Evolutionary conservation across 92 coral and sea anemone genomes (phyloP), one percentile per base, ranked within the genome.

Genomic region (Parazoanthus swiftii): DNA sequence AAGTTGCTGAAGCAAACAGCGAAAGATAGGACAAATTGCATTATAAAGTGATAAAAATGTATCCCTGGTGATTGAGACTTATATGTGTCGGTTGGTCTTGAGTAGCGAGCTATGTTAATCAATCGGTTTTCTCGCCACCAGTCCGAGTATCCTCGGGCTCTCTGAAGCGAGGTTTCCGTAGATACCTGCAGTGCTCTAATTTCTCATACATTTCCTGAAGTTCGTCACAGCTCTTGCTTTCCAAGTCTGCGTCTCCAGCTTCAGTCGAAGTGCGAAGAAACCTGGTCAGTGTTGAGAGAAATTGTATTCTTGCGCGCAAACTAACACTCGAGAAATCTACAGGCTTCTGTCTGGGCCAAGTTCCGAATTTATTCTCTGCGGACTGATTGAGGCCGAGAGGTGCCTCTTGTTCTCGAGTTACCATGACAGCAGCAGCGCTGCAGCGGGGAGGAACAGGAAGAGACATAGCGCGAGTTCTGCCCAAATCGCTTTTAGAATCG

Each of bases 271-370:
- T 36, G 21, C 42, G 76, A 4, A 83, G 59, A 70, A 70, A 74
- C 4, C 13, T 83, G 11, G 77, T 83, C 38, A 83, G 59, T 20
- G 86, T 83, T 25, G 86, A 25, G 8, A 83, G 38, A 42, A 83
- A 83, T 42, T 68, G 68, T 68, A 83, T 70, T 43, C 86, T 67
- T 25, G 86, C 59, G 54, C 86, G 86, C 50, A 83, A 39, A 20
- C 86, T 83, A 5, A 48, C 54, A 56, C 51, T 83, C 13, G 86
- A 68, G 29, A 83, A 83, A 48, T 73, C 35, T 10, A 70, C 77
- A 16, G 77, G 38, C 37, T 83, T 83, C 25, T 36, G 20, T 4
- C 77, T 77, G 15, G 86, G 86, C 86, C 86, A 67, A 0, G 65
- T 83, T 83, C 86, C 86, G 38, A 66, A 65, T 39, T 73, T 67